Base-by-base conservation (phyloP, 2,888 invertebrate genomes). In the Ligdia adustata region DNA sequence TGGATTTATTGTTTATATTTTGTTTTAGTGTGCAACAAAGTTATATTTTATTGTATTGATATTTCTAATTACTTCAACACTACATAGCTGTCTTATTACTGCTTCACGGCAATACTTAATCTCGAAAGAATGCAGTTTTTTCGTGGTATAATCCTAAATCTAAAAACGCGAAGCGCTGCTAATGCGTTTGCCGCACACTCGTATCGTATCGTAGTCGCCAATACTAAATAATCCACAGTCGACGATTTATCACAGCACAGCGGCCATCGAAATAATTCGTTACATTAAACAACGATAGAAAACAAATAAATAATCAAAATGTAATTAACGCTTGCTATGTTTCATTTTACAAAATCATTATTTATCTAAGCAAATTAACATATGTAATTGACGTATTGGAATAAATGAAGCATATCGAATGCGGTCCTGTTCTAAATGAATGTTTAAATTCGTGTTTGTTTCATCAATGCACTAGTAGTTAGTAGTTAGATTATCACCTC, bases 221-320 rank as follows among this genome's bases (percentile, higher is more conserved):
- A 11, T 5, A 16, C 5, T 37, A 12, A 27, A 27, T 15, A 2
- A 5, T 4, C 2, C 7, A 16, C 2, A 9, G 18, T 31, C 13
- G 32, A 26, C 12, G 35, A 47, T 47, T 40, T 29, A 47, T 47
- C 34, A 47, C 29, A n/a, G 13, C 34, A 47, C 29, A n/a, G 13
- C 24, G 7, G 31, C 13, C 12, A 18, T 35, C 14, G 13, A 27
- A 35, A 40, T 40, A 40, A 34, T 46, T 45, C 24, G 40, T 34
- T 34, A 34, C 34, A 33, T 39, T 28, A 15, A 28, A 20, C 24
- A 16, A 4, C 35, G 9, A 34, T 46, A 40, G 46, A 46, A 29
- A 46, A 40, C 46, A 29, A 40, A 46, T 40, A 34, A 46, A 46
- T 46, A 46, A 40, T 46, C 20, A 12, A 39, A 46, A 29, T 40